phyloP scores from a whole-genome alignment of 1,140 invertebrate species.

The Drosophila subpulchrella region DNA sequence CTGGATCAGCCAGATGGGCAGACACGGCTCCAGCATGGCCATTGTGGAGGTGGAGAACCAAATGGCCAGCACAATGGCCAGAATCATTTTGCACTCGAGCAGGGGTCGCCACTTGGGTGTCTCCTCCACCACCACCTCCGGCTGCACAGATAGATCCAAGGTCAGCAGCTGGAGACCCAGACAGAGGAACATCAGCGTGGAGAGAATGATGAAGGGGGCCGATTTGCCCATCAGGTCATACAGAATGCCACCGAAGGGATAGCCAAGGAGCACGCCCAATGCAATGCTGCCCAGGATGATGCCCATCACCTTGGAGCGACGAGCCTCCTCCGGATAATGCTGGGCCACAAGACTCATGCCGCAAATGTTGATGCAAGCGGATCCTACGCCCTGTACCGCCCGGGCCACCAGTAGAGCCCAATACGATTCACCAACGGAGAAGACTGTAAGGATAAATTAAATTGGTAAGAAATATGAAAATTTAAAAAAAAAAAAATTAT shows the following conservation, averaged over 20 bases:
- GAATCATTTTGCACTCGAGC: slow-evolving; percentile 86
- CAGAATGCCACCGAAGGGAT: slow-evolving; percentile 91
- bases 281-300: slow-evolving; percentile 92
- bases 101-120: slow-evolving; percentile 86
- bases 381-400: slow-evolving; percentile 94
- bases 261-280: slow-evolving; percentile 91
- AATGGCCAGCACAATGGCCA: slow-evolving; percentile 88
- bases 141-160: slow-evolving; percentile 75
- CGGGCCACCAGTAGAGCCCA: slow-evolving; percentile 90
- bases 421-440: slow-evolving; percentile 92
- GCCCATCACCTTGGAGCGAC: slow-evolving; percentile 90
- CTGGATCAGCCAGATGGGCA: slow-evolving; percentile 92
- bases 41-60: slow-evolving; percentile 91
- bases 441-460: slow-evolving; percentile 86
- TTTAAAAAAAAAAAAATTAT: background rate
- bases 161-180: slow-evolving; percentile 84
- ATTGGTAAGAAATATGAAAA: background rate
- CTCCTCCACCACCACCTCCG: slow-evolving; percentile 60
- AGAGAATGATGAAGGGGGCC: slow-evolving; percentile 90
- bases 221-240: slow-evolving; percentile 91
- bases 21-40: slow-evolving; percentile 92
- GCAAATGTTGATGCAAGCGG: slow-evolving; percentile 91
- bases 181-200: slow-evolving; percentile 87
- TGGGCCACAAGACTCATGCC: slow-evolving; percentile 89
- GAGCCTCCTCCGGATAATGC: slow-evolving; percentile 80